Conservation (phyloP, 2,113 vertebrate species). For the Porphyrio hochstetteri region DNA sequence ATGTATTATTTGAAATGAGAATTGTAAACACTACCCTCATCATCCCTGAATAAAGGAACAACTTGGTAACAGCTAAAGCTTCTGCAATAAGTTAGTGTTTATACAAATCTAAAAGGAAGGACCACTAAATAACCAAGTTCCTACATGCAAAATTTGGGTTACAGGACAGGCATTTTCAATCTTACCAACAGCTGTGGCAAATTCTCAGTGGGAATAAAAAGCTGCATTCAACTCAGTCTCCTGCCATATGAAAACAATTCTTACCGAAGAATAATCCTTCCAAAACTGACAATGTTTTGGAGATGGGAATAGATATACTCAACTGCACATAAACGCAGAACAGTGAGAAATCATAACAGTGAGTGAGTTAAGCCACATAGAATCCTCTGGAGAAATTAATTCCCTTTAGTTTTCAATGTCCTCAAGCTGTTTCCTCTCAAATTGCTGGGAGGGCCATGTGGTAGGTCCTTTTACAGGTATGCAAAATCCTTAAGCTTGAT, state of each 20-base stretch:
- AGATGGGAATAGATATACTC: background rate
- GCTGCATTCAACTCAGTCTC: background rate
- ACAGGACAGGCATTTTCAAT: background rate
- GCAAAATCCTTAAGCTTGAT: background rate
- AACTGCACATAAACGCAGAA: background rate
- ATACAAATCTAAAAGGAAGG: background rate
- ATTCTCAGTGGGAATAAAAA: background rate
- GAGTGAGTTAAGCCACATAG: background rate
- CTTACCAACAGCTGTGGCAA: background rate
- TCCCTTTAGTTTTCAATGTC: background rate
- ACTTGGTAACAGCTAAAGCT: background rate
- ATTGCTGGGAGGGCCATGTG: background rate
- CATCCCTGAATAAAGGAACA: background rate
- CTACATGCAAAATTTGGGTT: background rate
- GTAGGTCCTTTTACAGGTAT: background rate
- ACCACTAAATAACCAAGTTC: background rate
- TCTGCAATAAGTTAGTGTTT: background rate
- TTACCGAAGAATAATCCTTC: background rate
- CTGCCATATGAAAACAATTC: background rate
- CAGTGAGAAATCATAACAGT: background rate
- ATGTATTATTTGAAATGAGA: background rate
- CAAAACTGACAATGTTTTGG: background rate
- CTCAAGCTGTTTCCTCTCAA: background rate
- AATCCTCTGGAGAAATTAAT: background rate
- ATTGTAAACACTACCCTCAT: background rate